phyloP scores from a whole-genome alignment of 2,797 vertebrate species.

The Spatula clypeata region DNA sequence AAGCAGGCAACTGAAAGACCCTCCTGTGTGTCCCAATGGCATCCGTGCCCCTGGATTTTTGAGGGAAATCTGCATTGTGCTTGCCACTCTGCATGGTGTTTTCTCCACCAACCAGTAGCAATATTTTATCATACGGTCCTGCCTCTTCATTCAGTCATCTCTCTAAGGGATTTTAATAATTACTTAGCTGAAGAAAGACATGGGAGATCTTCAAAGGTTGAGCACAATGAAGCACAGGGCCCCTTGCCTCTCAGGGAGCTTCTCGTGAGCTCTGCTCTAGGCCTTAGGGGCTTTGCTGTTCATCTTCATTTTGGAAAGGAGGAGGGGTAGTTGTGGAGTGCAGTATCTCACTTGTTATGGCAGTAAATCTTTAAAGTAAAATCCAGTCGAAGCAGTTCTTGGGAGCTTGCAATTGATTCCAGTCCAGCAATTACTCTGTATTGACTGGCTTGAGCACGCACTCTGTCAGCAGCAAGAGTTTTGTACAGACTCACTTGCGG shows the following conservation, averaged over 20 bases:
- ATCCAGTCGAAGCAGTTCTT: background rate
- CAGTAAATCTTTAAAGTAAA: conserved; percentile 18
- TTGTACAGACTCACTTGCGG: background rate
- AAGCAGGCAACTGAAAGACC: background rate
- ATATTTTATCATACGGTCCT: background rate
- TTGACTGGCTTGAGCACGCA: background rate
- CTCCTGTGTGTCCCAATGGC: fast-evolving
- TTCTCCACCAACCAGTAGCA: background rate
- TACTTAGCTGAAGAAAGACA: background rate
- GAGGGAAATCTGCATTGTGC: background rate
- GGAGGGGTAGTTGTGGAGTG: background rate
- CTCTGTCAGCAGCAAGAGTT: background rate
- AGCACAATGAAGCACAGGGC: too few species aligned
- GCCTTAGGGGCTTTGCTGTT: background rate
- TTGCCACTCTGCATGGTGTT: fast-evolving
- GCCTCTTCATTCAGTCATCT: fast-evolving
- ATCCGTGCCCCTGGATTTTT: fast-evolving
- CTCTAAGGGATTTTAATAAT: fast-evolving
- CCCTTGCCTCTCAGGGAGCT: background rate
- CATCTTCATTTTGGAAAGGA: background rate
- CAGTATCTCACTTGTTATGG: background rate
- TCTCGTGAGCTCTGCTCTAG: background rate
- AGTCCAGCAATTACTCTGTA: conserved; percentile 6
- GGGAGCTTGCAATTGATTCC: conserved; percentile 25
- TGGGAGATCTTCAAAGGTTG: background rate